Evolutionary conservation across 2,797 vertebrate species (phyloP), one percentile per base, ranked within the genome.

Genomic region (Myotis findleyi): DNA sequence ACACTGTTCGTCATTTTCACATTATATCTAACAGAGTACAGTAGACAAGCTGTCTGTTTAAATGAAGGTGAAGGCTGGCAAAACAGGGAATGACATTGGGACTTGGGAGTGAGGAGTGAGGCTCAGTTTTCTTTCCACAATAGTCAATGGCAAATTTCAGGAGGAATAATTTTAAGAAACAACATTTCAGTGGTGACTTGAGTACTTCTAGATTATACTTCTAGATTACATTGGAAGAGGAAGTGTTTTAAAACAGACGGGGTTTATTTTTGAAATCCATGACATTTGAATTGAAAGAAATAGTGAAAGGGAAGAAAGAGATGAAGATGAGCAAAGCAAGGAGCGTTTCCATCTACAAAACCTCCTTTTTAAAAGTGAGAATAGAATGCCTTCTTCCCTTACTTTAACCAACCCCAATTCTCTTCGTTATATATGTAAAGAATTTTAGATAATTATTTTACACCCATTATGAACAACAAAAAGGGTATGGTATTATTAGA

Each of bases 371-470:
- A 20, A 66, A 75, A 79, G 21, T 25, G 30, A 55, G 18, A 9
- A 25, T 5, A 30, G n/a, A 7, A 27, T 33, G 16, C 7, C 38
- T 51, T 77, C 47, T 30, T 86, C 88, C 4, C 41, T 82, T 71
- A 62, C 11, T 59, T 23, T 18, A 47, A 0, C 23, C 44, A 36
- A 27, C 3, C 13, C 57, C 20, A 57, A 51, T 64, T 94, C 71
- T 73, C 71, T 87, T 79, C 36, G 68, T 73, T 51, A 84, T 7
- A n/a, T 23, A 64, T 44, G 55, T 49, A 80, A 87, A 83, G 8
- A 21, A 41, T 57, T 86, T 71, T 20, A 87, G 38, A 49, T 59
- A 69, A 91, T 80, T 95, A 93, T 75, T 73, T 88, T 87, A 59
- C 16, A 62, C 5, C 49, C 53, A 82, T 64, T 93, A 68, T 55